Conservation (phyloP, 2,797 vertebrate species). For the Liasis olivaceus region DNA sequence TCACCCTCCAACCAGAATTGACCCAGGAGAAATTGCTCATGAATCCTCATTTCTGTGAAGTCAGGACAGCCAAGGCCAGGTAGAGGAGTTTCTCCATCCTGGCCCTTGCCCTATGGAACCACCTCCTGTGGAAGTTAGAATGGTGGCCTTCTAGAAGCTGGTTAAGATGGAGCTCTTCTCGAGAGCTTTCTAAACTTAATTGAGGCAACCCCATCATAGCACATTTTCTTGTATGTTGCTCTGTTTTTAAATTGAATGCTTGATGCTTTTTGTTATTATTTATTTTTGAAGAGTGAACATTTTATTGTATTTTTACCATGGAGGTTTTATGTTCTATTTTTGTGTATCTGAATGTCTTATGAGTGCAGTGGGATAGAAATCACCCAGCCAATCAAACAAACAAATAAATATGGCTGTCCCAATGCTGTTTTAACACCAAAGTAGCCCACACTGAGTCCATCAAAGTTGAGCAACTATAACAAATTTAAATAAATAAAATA, state of each 20-base stretch:
- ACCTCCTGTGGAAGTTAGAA: too few species aligned
- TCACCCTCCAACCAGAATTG: background rate
- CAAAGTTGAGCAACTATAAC: background rate
- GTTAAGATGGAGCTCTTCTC: too few species aligned
- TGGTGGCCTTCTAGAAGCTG: too few species aligned
- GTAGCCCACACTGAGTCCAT: background rate
- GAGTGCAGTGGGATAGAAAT: background rate
- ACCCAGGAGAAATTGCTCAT: too few species aligned
- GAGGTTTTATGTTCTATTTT: background rate
- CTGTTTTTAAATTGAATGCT: background rate
- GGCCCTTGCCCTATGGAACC: too few species aligned
- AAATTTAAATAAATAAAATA: background rate
- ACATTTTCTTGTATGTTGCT: too few species aligned
- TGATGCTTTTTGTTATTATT: background rate
- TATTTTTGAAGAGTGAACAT: background rate
- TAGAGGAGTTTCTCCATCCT: too few species aligned
- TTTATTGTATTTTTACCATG: background rate
- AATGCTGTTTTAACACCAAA: background rate
- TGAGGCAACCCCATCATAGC: too few species aligned
- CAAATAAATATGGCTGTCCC: background rate
- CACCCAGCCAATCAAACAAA: background rate
- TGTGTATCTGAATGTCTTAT: background rate
- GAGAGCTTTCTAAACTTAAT: too few species aligned
- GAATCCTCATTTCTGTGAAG: too few species aligned
- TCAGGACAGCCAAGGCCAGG: too few species aligned